phyloP scores from a whole-genome alignment of 2,113 vertebrate genomes.

The Balaeniceps rex region DNA sequence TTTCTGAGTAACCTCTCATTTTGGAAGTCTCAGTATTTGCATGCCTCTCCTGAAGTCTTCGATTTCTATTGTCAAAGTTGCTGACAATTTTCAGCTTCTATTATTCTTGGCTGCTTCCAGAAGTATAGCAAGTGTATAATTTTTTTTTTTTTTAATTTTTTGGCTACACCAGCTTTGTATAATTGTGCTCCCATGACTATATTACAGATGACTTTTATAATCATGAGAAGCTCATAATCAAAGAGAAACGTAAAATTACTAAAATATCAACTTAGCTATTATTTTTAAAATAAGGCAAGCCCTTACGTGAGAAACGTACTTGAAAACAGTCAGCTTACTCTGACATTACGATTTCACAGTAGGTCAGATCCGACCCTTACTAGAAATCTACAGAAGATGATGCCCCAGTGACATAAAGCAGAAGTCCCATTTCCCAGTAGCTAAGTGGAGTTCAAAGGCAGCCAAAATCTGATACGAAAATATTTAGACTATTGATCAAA shows the following conservation, averaged over 20 bases:
- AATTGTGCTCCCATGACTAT: not conserved
- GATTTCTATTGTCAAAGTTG: not conserved
- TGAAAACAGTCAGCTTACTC: not conserved
- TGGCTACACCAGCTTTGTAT: not conserved
- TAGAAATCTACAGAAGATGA: not conserved
- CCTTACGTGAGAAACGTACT: not conserved
- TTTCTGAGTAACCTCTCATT: not conserved
- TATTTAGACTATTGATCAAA: not conserved
- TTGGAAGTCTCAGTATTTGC: not conserved
- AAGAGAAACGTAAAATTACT: not conserved
- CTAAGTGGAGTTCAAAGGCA: conserved; percentile 1
- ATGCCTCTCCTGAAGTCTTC: not conserved
- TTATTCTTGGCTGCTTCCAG: not conserved
- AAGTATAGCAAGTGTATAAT: not conserved
- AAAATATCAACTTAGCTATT: not conserved
- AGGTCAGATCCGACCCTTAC: not conserved
- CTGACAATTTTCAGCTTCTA: not conserved
- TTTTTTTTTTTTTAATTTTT: not conserved
- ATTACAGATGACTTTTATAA: not conserved
- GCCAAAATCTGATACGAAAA: not conserved
- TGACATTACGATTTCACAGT: not conserved
- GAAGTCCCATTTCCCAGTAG: not conserved
- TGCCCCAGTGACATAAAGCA: not conserved
- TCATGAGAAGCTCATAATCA: not conserved
- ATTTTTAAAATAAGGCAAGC: not conserved